Evolutionary conservation across 2,888 invertebrate genomes (phyloP), one percentile per base, ranked within the genome.

Genomic region (Lissocephala sabroskyi): DNA sequence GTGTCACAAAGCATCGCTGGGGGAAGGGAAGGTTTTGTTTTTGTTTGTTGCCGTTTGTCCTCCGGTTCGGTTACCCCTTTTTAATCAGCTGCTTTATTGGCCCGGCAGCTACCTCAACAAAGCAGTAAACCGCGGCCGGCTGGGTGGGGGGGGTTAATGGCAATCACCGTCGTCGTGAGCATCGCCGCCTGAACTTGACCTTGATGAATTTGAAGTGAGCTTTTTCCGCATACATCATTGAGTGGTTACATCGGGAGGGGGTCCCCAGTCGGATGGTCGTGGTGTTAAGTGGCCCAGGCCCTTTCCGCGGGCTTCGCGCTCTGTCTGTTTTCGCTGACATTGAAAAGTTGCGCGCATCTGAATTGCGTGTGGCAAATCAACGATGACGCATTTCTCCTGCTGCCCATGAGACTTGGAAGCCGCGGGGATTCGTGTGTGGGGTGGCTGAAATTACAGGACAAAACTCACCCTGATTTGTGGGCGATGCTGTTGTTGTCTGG

Each of bases 181-280:
- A n/a, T n/a, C n/a, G n/a, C n/a, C n/a, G 41, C 18, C 36, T 65
- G 75, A 79, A 75, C 75, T 75, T 75, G 75, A 75, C 75, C 75
- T 75, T 75, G 75, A 67, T 76, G 74, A 65, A 59, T 45, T 19
- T 47, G 65, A 66, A 74, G 71, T 77, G 75, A 70, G 71, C 75
- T 77, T 73, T 73, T 77, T 64, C n/a, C 70, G 59, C 65, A 74
- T 75, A 75, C 64, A 74, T 71, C 75, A 74, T 66, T n/a, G 7
- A 73, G 66, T 54, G 63, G 70, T 64, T 56, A 70, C 74, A 76
- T 68, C 70, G 77, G 74, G 74, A 65, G 63, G 65, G 67, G 62
- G 45, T 52, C 14, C 16, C 16, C n/a, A n/a, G n/a, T n/a, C n/a
- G n/a, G n/a, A n/a, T n/a, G n/a, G n/a, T n/a, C n/a, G n/a, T n/a